Conservation (phyloP, 1,140 invertebrate genomes). For the Diploscapter pachys region DNA sequence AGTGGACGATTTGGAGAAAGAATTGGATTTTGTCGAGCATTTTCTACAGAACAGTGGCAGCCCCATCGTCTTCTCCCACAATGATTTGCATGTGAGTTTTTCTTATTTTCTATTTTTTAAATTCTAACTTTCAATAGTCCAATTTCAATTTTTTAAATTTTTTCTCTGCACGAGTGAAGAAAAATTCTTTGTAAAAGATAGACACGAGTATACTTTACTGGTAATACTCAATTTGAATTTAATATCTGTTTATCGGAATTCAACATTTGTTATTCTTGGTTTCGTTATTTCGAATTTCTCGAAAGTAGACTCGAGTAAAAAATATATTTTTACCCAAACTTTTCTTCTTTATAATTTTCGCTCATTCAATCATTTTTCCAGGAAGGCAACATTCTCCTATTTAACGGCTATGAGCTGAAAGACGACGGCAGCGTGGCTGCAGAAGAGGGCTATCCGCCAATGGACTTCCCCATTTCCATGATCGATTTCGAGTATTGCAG, state of each 20-base stretch:
- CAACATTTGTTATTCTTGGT: no score
- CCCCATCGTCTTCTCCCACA: conserved; percentile 3
- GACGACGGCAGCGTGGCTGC: conserved; percentile 1
- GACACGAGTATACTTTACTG: no score
- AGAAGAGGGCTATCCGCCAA: not conserved
- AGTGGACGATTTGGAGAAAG: conserved; percentile 1
- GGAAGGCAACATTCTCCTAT: conserved; percentile 13
- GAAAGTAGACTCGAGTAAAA: not conserved
- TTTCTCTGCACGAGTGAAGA: not conserved
- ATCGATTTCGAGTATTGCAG: conserved; percentile 16
- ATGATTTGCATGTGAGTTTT: conserved; percentile 6
- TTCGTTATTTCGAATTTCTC: not conserved
- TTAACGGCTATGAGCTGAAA: not conserved
- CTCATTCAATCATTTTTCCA: not conserved
- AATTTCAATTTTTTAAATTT: not conserved
- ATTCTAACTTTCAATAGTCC: not conserved
- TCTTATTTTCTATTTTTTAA: no score
- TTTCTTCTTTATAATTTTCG: no score
- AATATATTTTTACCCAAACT: no score
- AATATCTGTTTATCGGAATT: no score
- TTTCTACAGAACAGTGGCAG: not conserved
- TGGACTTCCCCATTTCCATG: conserved; percentile 3
- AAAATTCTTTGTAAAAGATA: no score
- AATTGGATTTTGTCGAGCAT: not conserved
- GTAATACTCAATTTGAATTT: no score